These are phyloP conservation scores for Capreolus pygargus DNA, from an alignment of 2,113 vertebrate species.

Conservation along the genomic window DNA sequence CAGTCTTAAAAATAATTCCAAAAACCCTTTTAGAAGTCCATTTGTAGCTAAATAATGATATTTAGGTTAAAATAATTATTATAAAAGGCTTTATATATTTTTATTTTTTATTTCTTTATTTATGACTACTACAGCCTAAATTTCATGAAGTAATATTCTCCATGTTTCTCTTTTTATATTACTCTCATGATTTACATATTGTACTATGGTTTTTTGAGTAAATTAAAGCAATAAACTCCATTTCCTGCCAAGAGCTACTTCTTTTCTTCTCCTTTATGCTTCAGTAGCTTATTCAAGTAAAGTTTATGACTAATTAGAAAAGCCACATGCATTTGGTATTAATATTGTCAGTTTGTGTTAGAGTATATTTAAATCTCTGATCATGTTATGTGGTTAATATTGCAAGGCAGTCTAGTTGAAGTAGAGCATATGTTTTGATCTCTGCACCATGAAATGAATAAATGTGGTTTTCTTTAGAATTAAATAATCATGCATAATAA, in stretches of 20 bases:
- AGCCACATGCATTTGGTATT: slow-evolving; percentile 34
- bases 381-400: slow-evolving; percentile 19
- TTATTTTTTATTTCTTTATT: background rate
- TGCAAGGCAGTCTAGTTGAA: background rate
- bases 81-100: background rate
- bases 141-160: background rate
- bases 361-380: slow-evolving; percentile 31
- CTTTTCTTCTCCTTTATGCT: slow-evolving; percentile 10
- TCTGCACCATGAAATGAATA: slow-evolving; percentile 19
- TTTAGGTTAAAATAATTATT: slow-evolving; percentile 4
- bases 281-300: background rate
- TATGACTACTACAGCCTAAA: background rate
- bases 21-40: background rate
- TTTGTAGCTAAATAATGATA: background rate
- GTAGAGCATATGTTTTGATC: background rate
- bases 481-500: background rate
- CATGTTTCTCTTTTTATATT: background rate
- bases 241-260: slow-evolving; percentile 12
- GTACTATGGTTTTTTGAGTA: background rate
- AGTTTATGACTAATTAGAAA: slow-evolving; percentile 45
- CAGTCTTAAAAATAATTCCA: background rate
- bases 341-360: slow-evolving; percentile 42
- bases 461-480: background rate
- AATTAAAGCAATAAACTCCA: slow-evolving; percentile 46
- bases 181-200: slow-evolving; percentile 8